A percentile compares a stretch with the other conserved stretches of the same genome.
Evolutionary conservation across 1,140 invertebrate genomes (phyloP).

Genomic region (Pachyrhynchus sulphureomaculatus): DNA sequence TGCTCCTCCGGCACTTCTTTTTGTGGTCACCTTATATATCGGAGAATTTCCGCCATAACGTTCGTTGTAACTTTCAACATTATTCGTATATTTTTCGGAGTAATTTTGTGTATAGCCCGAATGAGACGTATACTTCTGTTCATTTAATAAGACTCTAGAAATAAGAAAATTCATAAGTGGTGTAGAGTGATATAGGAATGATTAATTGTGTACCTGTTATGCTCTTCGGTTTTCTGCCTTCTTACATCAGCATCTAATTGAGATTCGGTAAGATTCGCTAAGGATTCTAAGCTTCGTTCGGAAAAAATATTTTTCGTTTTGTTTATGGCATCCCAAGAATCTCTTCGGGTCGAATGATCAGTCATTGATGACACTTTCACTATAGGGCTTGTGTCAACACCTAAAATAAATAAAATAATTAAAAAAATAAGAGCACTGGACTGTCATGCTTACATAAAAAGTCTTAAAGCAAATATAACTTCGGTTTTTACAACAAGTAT

Average conservation of each 20-base stretch:
- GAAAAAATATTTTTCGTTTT: constrained; percentile 74
- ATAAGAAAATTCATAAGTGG: background rate
- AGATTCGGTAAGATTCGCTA: constrained; percentile 64
- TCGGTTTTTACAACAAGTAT: background rate
- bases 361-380: constrained; percentile 67
- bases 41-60: constrained; percentile 37
- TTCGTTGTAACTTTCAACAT: constrained; percentile 35
- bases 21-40: constrained; percentile 13
- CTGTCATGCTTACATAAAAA: too few species aligned
- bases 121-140: constrained; percentile 43
- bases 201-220: constrained; percentile 19
- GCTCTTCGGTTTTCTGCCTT: constrained; percentile 38
- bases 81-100: constrained; percentile 37
- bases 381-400: constrained; percentile 68
- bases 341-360: constrained; percentile 62
- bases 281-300: constrained; percentile 65
- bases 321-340: constrained; percentile 80
- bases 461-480: too few species aligned
- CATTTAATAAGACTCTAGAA: constrained; percentile 15
- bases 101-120: constrained; percentile 41
- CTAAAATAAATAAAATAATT: background rate
- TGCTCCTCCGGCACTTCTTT: constrained; percentile 55
- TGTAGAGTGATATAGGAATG: too few species aligned
- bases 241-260: constrained; percentile 55
- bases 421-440: background rate